These are phyloP conservation scores for Philaethria dido DNA, from an alignment of 2,888 invertebrate genomes.

Conservation along the genomic window DNA sequence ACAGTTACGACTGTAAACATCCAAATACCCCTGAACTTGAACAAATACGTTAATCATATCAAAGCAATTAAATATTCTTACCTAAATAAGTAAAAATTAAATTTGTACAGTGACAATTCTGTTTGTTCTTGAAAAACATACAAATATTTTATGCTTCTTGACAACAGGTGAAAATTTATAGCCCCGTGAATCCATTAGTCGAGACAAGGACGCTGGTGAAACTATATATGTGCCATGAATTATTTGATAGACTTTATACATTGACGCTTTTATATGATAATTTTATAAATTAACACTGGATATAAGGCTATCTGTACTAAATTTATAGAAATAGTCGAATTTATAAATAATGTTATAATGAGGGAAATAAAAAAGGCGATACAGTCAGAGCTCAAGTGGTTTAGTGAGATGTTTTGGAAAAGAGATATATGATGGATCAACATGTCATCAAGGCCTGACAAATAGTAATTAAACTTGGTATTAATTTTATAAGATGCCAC, in stretches of 20 bases:
- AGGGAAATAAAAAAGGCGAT: slow-evolving; percentile 46
- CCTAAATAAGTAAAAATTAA: slow-evolving; percentile 68
- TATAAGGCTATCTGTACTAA: slow-evolving; percentile 44
- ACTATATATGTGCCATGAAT: slow-evolving; percentile 39
- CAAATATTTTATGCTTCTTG: slow-evolving; percentile 69
- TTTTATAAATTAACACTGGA: slow-evolving; percentile 37
- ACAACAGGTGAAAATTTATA: slow-evolving; percentile 73
- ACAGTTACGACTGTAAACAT: slow-evolving; percentile 56
- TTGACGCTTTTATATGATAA: slow-evolving; percentile 47
- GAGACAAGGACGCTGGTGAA: slow-evolving; percentile 49
- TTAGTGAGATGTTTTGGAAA: slow-evolving; percentile 58
- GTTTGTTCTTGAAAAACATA: slow-evolving; percentile 71
- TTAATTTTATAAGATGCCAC: slow-evolving; percentile 27
- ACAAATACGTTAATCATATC: slow-evolving; percentile 68
- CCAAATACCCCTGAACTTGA: slow-evolving; percentile 55
- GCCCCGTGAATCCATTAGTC: slow-evolving; percentile 59
- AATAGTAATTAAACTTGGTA: slow-evolving; percentile 51
- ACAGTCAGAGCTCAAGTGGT: slow-evolving; percentile 34
- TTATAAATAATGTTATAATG: slow-evolving; percentile 44
- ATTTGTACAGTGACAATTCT: slow-evolving; percentile 71
- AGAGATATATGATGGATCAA: slow-evolving; percentile 57
- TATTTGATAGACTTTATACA: slow-evolving; percentile 48
- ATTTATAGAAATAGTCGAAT: slow-evolving; percentile 44
- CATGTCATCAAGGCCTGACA: slow-evolving; percentile 62
- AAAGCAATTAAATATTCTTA: slow-evolving; percentile 73